A percentile compares a stretch with the other conserved stretches of the same genome.
phyloP scores from a whole-genome alignment of 2,113 vertebrate genomes.

The Garra rufa region DNA sequence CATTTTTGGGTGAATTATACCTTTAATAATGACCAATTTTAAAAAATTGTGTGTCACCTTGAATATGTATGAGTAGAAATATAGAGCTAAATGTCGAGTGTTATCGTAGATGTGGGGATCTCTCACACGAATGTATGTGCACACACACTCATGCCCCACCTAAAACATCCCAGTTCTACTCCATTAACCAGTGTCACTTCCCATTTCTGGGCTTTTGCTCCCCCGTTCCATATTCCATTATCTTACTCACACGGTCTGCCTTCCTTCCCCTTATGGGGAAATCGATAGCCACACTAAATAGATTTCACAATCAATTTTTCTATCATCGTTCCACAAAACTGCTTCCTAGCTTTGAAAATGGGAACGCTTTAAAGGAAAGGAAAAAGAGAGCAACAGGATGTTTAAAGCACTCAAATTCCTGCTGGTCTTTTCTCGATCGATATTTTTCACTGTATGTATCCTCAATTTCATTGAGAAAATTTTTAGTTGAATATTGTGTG shows the following conservation, averaged over 20 bases:
- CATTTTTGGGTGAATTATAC: too few species aligned
- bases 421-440: too few species aligned
- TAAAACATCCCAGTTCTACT: constrained; percentile 58
- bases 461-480: background rate
- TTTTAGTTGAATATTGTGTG: background rate
- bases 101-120: background rate
- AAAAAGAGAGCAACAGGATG: constrained; percentile 20
- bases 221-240: constrained; percentile 60
- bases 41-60: too few species aligned
- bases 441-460: background rate
- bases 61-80: background rate
- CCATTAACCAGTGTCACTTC: constrained; percentile 64
- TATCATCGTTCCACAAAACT: constrained; percentile 55
- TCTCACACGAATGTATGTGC: background rate
- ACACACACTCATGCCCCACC: constrained; percentile 16
- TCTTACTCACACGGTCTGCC: constrained; percentile 44
- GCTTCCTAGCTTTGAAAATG: constrained; percentile 49
- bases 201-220: constrained; percentile 54
- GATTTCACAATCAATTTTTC: constrained; percentile 68
- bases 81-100: background rate
- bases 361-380: constrained; percentile 3
- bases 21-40: background rate
- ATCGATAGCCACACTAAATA: constrained; percentile 65
- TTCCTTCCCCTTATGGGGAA: constrained; percentile 56
- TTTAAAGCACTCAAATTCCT: background rate